A percentile compares a stretch with the other conserved stretches of the same genome.
These are phyloP conservation scores for Aphelocoma californica DNA, from an alignment of 2,797 vertebrate genomes.

Conservation along the genomic window DNA sequence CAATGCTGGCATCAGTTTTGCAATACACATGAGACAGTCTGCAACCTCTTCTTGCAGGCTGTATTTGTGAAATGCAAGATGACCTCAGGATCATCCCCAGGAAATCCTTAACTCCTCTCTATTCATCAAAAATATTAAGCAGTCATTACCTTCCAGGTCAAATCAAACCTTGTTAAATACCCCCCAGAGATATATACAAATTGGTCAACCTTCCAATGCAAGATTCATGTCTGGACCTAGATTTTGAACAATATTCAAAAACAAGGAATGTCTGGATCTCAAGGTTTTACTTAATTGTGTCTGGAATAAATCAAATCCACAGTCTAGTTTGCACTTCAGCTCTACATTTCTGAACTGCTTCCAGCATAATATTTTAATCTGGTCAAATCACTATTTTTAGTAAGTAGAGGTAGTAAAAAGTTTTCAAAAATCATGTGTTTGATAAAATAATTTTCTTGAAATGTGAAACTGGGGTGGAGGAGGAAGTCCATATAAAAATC, in stretches of 20 bases:
- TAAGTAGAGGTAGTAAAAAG: neutral
- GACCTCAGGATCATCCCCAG: neutral
- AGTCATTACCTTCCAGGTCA: neutral
- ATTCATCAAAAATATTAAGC: neutral
- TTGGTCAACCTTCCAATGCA: neutral
- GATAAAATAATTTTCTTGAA: neutral
- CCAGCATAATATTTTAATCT: neutral
- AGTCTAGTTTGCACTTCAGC: neutral
- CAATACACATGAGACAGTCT: neutral
- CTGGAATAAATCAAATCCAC: constrained; percentile 25
- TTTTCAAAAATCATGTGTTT: neutral
- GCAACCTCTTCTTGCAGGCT: neutral
- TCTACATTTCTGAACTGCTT: neutral
- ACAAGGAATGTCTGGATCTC: neutral
- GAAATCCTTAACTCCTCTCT: constrained; percentile 10
- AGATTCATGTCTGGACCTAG: neutral
- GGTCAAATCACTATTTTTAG: neutral
- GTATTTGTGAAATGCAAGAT: neutral
- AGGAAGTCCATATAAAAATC: neutral
- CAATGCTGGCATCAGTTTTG: neutral
- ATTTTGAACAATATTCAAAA: constrained; percentile 18
- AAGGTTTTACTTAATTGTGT: neutral
- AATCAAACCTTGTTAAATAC: constrained; percentile 3
- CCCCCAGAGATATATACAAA: neutral
- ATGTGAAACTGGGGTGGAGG: neutral